phyloP scores from a whole-genome alignment of 1,140 invertebrate species.

The Gonioctena quinquepunctata region DNA sequence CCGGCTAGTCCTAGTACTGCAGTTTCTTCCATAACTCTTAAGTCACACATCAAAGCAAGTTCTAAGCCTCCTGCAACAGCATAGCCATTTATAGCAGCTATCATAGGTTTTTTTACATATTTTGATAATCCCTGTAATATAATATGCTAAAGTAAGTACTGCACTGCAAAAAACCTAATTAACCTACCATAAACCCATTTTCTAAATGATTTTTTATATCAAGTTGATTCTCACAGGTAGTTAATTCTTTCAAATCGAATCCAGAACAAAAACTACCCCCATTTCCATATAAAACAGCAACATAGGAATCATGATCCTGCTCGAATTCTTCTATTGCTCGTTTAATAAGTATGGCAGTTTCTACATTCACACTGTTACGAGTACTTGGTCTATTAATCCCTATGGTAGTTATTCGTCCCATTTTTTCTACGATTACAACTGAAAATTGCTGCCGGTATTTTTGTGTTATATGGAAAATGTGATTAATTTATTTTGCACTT shows the following conservation, averaged over 20 bases:
- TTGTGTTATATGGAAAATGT: too few species aligned
- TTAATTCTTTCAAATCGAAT: slow-evolving; percentile 77
- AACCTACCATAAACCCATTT: slow-evolving; percentile 12
- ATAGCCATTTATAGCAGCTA: slow-evolving; percentile 85
- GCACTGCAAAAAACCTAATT: too few species aligned
- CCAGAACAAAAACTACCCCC: slow-evolving; percentile 92
- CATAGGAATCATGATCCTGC: slow-evolving; percentile 67
- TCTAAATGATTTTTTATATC: not conserved
- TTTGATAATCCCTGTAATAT: slow-evolving; percentile 20
- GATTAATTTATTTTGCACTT: too few species aligned
- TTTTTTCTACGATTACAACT: slow-evolving; percentile 64
- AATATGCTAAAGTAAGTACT: too few species aligned
- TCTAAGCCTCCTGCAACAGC: slow-evolving; percentile 89
- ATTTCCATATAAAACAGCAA: slow-evolving; percentile 82
- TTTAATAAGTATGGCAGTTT: slow-evolving; percentile 68
- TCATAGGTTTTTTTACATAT: slow-evolving; percentile 70
- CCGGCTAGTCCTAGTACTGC: slow-evolving; percentile 82
- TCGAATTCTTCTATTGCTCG: slow-evolving; percentile 80
- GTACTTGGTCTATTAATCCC: slow-evolving; percentile 84
- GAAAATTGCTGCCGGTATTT: too few species aligned
- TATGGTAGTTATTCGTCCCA: slow-evolving; percentile 71
- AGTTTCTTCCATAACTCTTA: slow-evolving; percentile 83
- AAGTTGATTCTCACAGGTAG: slow-evolving; percentile 50
- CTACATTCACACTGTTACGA: slow-evolving; percentile 78
- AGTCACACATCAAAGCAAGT: slow-evolving; percentile 86